Evolutionary conservation across 2,888 invertebrate species (phyloP).

Genomic region (Plusia festucae): DNA sequence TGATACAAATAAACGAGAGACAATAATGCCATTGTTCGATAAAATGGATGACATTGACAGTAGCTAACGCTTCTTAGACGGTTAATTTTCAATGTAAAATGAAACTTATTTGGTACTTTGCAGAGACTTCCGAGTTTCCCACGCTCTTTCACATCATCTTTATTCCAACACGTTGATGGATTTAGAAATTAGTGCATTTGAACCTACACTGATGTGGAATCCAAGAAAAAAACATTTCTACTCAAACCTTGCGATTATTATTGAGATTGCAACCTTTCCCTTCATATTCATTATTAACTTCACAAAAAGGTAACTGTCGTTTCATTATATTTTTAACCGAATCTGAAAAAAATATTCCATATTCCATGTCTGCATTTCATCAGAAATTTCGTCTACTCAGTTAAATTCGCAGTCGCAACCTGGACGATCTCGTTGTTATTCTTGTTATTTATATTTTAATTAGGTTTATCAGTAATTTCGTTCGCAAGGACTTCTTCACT

Average conservation of each 20-base stretch:
- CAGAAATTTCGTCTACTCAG: no score
- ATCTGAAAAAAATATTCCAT: no score
- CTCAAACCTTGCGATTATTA: conserved; percentile 84
- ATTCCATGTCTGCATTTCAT: no score
- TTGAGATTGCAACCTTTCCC: conserved; percentile 81
- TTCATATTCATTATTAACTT: conserved; percentile 75
- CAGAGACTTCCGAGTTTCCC: conserved; percentile 93
- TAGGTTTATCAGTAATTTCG: conserved; percentile 70
- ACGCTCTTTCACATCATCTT: conserved; percentile 94
- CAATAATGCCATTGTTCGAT: no score
- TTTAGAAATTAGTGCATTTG: conserved; percentile 91
- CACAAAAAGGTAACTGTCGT: conserved; percentile 77
- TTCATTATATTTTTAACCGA: neutral
- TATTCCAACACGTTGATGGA: conserved; percentile 94
- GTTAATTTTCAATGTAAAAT: no score
- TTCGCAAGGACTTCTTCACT: conserved; percentile 69
- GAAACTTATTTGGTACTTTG: conserved; percentile 52
- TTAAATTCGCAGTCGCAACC: no score
- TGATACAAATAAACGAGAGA: no score
- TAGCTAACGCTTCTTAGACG: no score
- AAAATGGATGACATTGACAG: no score
- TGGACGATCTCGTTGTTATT: no score
- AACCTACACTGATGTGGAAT: conserved; percentile 91
- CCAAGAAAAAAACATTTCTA: conserved; percentile 87
- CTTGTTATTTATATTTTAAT: no score